phyloP scores from a whole-genome alignment of 2,113 vertebrate species.

The Platichthys flesus region DNA sequence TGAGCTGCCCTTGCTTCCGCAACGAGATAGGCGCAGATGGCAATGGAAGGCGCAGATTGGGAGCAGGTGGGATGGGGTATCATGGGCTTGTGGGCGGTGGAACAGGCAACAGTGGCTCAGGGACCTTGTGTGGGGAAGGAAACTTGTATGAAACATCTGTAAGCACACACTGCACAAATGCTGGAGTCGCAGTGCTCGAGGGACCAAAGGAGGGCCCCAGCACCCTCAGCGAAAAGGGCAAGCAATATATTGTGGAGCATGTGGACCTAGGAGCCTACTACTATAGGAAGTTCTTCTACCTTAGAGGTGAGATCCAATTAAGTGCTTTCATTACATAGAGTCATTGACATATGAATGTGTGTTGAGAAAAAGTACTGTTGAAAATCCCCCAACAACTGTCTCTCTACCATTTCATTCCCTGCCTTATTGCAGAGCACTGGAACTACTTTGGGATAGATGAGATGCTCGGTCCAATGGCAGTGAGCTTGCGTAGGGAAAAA shows the following conservation, averaged over 20 bases:
- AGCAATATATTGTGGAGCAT: constrained; percentile 94
- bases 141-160: constrained; percentile 90
- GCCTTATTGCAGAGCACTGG: constrained; percentile 88
- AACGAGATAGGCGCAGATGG: constrained; percentile 94
- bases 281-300: constrained; percentile 93
- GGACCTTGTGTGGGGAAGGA: constrained; percentile 78
- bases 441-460: constrained; percentile 98
- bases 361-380: no score
- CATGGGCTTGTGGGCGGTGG: constrained; percentile 53
- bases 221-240: constrained; percentile 88
- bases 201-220: constrained; percentile 90
- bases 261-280: constrained; percentile 95
- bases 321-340: not conserved
- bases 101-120: constrained; percentile 60
- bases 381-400: no score
- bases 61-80: constrained; percentile 46
- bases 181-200: constrained; percentile 93
- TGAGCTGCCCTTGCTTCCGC: constrained; percentile 95
- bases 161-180: constrained; percentile 93
- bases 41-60: constrained; percentile 86
- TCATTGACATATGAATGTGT: not conserved
- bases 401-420: not conserved
- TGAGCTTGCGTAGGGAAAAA: constrained; percentile 94
- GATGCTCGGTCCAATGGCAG: constrained; percentile 91
- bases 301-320: constrained; percentile 85